phyloP scores from a whole-genome alignment of 2,888 invertebrate genomes.

The Euproctis similis region DNA sequence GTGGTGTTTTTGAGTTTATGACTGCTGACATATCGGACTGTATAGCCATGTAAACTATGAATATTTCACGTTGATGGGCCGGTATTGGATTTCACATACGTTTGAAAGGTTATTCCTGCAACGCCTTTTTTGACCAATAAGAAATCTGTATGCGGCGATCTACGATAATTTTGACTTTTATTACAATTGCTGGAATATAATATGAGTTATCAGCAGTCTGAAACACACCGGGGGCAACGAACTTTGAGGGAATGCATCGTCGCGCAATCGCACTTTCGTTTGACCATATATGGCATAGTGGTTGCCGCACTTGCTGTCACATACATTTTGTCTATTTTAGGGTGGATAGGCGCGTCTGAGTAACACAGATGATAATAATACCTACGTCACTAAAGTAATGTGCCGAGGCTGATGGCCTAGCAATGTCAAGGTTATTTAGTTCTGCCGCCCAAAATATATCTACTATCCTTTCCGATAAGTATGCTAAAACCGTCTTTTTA shows the following conservation, averaged over 20 bases:
- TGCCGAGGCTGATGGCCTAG: slow-evolving; percentile 44
- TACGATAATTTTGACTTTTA: slow-evolving; percentile 19
- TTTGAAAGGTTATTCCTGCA: slow-evolving; percentile 59
- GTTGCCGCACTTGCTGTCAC: slow-evolving; percentile 40
- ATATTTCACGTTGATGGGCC: slow-evolving; percentile 26
- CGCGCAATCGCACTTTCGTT: slow-evolving; percentile 68
- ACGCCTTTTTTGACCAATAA: slow-evolving; percentile 67
- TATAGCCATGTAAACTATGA: slow-evolving; percentile 24
- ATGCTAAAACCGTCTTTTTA: slow-evolving; percentile 18
- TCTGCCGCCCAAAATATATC: slow-evolving; percentile 26
- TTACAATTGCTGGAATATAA: slow-evolving; percentile 16
- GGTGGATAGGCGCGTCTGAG: slow-evolving; percentile 32
- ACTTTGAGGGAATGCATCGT: slow-evolving; percentile 56
- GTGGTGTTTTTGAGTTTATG: slow-evolving; percentile 48
- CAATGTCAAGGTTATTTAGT: slow-evolving; percentile 50
- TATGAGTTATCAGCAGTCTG: slow-evolving; percentile 39
- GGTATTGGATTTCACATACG: slow-evolving; percentile 73
- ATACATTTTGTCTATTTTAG: slow-evolving; percentile 52
- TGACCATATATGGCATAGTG: slow-evolving; percentile 70
- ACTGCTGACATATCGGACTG: slow-evolving; percentile 19
- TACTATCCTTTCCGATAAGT: slow-evolving; percentile 16
- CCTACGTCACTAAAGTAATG: slow-evolving; percentile 21
- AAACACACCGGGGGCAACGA: slow-evolving; percentile 57
- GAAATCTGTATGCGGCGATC: slow-evolving; percentile 20
- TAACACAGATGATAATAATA: slow-evolving; percentile 24